phyloP scores from a whole-genome alignment of 2,113 vertebrate species.

The Numenius arquata region DNA sequence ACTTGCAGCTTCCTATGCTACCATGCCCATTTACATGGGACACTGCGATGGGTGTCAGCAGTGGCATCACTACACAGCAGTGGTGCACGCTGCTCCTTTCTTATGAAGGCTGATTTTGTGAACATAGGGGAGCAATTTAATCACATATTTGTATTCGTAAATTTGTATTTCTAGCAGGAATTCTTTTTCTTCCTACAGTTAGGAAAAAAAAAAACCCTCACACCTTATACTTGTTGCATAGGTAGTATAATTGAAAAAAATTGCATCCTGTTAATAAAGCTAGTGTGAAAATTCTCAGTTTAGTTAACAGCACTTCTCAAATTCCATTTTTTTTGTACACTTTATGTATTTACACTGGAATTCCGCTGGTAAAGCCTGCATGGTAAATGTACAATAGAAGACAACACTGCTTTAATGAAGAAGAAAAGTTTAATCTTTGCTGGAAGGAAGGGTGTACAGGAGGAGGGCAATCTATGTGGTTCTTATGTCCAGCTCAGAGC shows the following conservation, averaged over 20 bases:
- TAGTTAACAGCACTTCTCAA: neutral
- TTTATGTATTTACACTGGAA: neutral
- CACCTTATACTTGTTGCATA: neutral
- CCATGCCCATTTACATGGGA: neutral
- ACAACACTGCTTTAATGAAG: neutral
- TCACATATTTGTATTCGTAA: neutral
- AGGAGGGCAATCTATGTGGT: accelerated
- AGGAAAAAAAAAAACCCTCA: neutral
- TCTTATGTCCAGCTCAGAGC: neutral
- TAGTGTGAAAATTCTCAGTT: neutral
- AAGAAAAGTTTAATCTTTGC: neutral
- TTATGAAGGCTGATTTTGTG: neutral
- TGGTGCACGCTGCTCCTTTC: neutral
- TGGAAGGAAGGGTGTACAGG: neutral
- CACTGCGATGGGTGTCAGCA: neutral
- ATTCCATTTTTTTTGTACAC: neutral
- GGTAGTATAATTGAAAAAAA: neutral
- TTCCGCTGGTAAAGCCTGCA: neutral
- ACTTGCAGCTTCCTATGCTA: neutral
- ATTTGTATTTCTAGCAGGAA: neutral
- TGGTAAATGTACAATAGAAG: neutral
- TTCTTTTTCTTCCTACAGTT: neutral
- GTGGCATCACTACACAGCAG: neutral
- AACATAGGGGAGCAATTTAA: neutral
- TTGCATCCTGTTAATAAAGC: neutral